These are phyloP conservation scores for Chrysogorgia sp. DNA, from an alignment of 92 coral and sea anemone species.

Conservation along the genomic window DNA sequence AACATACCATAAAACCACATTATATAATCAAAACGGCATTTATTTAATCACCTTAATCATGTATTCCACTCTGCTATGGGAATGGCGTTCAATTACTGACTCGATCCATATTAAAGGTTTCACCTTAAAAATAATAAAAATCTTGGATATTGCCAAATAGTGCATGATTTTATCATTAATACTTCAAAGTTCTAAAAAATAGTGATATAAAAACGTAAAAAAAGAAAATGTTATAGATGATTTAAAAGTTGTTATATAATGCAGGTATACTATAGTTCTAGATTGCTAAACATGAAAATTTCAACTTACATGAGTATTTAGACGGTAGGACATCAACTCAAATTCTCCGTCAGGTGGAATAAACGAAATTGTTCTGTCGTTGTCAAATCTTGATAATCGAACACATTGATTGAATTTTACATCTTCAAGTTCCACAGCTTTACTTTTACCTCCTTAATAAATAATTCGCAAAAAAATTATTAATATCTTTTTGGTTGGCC, in stretches of 20 bases:
- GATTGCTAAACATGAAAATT: background rate
- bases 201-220: background rate
- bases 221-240: background rate
- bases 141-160: background rate
- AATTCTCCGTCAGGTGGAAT: conserved; percentile 99
- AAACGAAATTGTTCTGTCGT: conserved; percentile 96
- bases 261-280: no score
- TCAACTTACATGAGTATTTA: conserved; percentile 89
- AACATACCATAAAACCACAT: background rate
- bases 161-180: background rate
- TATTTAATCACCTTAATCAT: conserved; percentile 83
- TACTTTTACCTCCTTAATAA: conserved; percentile 85
- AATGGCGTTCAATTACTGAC: conserved; percentile 97
- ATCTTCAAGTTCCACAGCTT: conserved; percentile 98
- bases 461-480: background rate
- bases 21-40: background rate
- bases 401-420: conserved; percentile 99
- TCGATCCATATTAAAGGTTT: conserved; percentile 99
- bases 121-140: conserved; percentile 56
- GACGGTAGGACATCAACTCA: conserved; percentile 97
- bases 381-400: conserved; percentile 97
- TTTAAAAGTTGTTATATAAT: background rate
- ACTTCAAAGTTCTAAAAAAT: background rate
- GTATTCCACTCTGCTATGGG: conserved; percentile 97
- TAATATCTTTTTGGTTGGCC: no score